Evolutionary conservation across 2,888 invertebrate genomes (phyloP), one percentile per base, ranked within the genome.

Genomic region (Iselma pallidipennis): DNA sequence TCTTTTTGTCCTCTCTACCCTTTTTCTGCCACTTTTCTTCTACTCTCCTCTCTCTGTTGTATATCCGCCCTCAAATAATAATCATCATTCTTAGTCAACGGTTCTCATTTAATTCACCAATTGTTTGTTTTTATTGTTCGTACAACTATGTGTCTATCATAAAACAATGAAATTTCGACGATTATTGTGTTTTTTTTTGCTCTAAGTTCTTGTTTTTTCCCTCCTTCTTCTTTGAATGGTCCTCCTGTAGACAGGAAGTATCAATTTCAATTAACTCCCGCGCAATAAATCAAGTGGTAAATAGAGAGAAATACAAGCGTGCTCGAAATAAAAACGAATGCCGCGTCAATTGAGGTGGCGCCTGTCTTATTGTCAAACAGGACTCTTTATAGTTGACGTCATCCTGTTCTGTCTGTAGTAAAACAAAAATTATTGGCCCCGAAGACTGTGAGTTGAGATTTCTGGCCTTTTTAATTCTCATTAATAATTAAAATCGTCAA

Each of bases 281-380:
- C 76, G 76, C 76, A 72, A 78, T 79, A 80, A 78, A 80, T 80
- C 79, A 80, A 80, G 79, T 79, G 78, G 76, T 80, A 79, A 79
- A 80, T 79, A 79, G 71, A 76, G 76, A 78, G 73, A 75, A 74
- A 73, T 74, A 72, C 76, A 75, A 76, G 76, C 78, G 45, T 45
- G 74, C 73, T 78, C 74, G 77, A 77, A 77, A 79, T 76, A 74
- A 77, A 80, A 79, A 78, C 78, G 74, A 78, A 78, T 74, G 76
- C 73, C 72, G 45, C 45, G 71, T 78, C 79, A 80, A 80, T 80
- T 80, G 79, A 74, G 78, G 76, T 80, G 80, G 80, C 80, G 80
- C 80, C 80, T 77, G 73, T 74, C 78, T 76, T 78, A 77, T 76
- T 79, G 74, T 74, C 71, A 72, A 73, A 71, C 63, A 63, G 66